phyloP scores from a whole-genome alignment of 2,113 vertebrate genomes.

The Notarius quadriscutis region DNA sequence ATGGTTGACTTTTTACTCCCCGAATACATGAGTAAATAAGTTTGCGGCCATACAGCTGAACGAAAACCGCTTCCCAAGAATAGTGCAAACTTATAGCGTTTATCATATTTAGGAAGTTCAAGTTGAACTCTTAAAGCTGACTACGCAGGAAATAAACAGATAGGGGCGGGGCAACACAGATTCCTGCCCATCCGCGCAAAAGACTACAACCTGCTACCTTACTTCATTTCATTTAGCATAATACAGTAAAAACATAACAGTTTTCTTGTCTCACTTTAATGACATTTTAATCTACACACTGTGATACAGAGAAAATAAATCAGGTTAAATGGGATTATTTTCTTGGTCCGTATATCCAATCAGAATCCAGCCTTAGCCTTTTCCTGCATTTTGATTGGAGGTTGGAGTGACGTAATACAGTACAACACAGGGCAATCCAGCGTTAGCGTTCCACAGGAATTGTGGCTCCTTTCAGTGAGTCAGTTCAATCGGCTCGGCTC shows the following conservation, averaged over 20 bases:
- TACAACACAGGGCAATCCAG: background rate
- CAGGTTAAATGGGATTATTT: background rate
- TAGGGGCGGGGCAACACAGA: background rate
- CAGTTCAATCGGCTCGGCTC: too few species aligned
- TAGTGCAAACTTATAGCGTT: background rate
- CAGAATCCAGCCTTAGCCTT: background rate
- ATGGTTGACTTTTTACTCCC: background rate
- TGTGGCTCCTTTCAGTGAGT: too few species aligned
- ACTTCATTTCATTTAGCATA: background rate
- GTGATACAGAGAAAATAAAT: background rate
- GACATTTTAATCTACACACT: background rate
- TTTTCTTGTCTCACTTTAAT: background rate
- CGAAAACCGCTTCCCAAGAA: background rate
- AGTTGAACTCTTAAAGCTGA: constrained; percentile 5
- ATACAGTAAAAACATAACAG: too few species aligned
- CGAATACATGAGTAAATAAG: background rate
- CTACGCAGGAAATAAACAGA: constrained; percentile 9
- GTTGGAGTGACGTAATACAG: background rate
- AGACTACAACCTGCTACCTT: background rate
- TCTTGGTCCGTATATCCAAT: background rate
- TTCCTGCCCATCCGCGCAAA: too few species aligned
- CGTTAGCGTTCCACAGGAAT: background rate
- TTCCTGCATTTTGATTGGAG: constrained; percentile 7
- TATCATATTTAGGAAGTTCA: background rate
- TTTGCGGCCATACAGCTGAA: background rate